A percentile compares a stretch with the other conserved stretches of the same genome.
Evolutionary conservation across 92 coral and sea anemone species (phyloP).

Genomic region (Virgularia gustaviana): DNA sequence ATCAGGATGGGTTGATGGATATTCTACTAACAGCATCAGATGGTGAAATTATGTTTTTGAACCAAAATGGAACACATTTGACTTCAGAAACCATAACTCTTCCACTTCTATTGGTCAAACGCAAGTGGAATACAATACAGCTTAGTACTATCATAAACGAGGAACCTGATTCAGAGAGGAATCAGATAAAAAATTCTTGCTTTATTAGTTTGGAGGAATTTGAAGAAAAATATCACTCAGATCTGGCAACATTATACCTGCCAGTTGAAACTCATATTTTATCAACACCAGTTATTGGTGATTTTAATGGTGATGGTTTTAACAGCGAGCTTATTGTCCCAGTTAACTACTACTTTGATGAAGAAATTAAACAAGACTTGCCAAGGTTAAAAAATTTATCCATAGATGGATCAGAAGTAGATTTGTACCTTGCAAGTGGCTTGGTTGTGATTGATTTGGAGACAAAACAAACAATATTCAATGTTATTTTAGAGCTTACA

Average conservation of each 20-base stretch:
- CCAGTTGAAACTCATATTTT: slow-evolving; percentile 80
- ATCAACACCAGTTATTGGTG: slow-evolving; percentile 85
- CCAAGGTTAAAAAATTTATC: slow-evolving; percentile 5
- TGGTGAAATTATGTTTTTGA: slow-evolving; percentile 62
- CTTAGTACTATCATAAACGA: neutral
- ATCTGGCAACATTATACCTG: slow-evolving; percentile 35
- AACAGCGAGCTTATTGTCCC: slow-evolving; percentile 73
- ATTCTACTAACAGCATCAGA: slow-evolving; percentile 65
- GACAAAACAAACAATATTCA: slow-evolving; percentile 47
- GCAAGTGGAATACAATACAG: slow-evolving; percentile 11
- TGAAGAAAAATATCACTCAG: neutral
- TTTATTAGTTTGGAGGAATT: slow-evolving; percentile 13
- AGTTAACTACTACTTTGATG: slow-evolving; percentile 84
- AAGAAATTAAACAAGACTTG: slow-evolving; percentile 12
- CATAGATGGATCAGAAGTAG: slow-evolving; percentile 26
- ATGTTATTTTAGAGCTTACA: slow-evolving; percentile 64
- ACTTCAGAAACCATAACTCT: slow-evolving; percentile 44
- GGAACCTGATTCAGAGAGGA: neutral
- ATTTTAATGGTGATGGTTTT: slow-evolving; percentile 74
- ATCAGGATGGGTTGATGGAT: slow-evolving; percentile 85
- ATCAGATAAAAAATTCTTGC: slow-evolving; percentile 4
- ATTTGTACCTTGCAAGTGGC: slow-evolving; percentile 69
- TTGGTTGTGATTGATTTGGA: slow-evolving; percentile 60
- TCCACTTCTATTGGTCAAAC: slow-evolving; percentile 8
- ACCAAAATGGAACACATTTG: slow-evolving; percentile 63